Evolutionary conservation across 2,113 vertebrate genomes (phyloP), one percentile per base, ranked within the genome.

Genomic region (Oryzias curvinotus): DNA sequence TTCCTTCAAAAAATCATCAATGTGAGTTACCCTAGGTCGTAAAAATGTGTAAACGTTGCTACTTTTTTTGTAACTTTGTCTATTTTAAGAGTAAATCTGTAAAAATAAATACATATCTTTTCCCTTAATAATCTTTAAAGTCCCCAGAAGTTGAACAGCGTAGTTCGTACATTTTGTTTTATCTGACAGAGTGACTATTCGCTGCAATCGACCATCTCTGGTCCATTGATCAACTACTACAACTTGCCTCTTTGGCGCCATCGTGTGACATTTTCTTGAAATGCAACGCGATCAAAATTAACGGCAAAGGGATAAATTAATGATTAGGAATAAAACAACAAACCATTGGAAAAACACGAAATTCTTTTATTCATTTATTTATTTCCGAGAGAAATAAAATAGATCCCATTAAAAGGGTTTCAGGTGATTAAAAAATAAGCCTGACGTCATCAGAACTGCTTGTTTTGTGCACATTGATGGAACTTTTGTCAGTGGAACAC

Each of bases 241-340:
- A 65, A 10, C 46, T 19, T 21, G 49, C 48, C 4, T 23, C 42
- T 71, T 63, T 73, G 58, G 73, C 83, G 63, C 80, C 88, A 73
- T 53, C 85, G 8, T 55, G 52, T 75, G 88, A 16, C 52, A 12
- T 2, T 12, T 36, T 36, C 8, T 36, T 36, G 36, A 12, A 12
- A 36, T 36, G 10, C 36, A 36, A 10, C 36, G 8, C 7, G 8
- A 10, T 7, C 6, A 30, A 30, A 36, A 36, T 10, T 10, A 36
- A 36, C 10, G 8, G 8, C 1, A 36, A 12, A 12, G 3, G 8
- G 36, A 36, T 36, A 28, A 1, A 7, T 28, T 12, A 36, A 36
- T 36, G 30, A 36, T 36, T 36, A 12, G 8, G 36, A 36, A 36
- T 36, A 36, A 10, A 36, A 36, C 36, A 36, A 36, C 36, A 36